Percentiles rank a stretch among this genome's conserved stretches.
Conservation (phyloP, 2,113 vertebrate species). For the Sinocyclocheilus rhinocerous region DNA sequence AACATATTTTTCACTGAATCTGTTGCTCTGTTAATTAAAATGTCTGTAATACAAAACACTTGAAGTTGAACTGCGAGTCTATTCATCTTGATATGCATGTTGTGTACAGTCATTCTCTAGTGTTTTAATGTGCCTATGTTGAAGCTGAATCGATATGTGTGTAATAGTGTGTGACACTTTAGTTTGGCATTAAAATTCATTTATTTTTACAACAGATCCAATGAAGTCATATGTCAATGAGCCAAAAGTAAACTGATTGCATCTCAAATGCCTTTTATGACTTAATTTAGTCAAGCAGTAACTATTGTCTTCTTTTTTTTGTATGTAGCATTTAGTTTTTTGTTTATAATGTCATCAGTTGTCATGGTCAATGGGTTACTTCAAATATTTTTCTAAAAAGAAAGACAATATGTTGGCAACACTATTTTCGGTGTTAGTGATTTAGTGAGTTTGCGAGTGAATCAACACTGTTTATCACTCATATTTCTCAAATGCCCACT, state of each 20-base stretch:
- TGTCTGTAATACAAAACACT: slow-evolving; percentile 5
- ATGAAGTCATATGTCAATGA: slow-evolving; percentile 11
- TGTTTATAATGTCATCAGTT: background rate
- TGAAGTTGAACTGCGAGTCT: background rate
- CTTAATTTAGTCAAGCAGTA: background rate
- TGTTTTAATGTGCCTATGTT: slow-evolving; percentile 10
- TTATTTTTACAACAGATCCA: background rate
- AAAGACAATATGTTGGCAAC: background rate
- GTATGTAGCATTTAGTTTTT: background rate
- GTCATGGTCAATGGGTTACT: background rate
- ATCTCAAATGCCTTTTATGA: background rate
- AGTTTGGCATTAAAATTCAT: background rate
- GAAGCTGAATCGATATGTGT: background rate
- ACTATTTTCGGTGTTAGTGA: background rate
- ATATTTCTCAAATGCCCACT: too few relatives aligned
- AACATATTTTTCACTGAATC: background rate
- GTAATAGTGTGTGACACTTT: background rate
- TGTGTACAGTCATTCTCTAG: background rate
- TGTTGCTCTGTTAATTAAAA: slow-evolving; percentile 11
- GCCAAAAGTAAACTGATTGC: background rate
- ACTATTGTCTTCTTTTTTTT: background rate
- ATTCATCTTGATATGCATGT: background rate
- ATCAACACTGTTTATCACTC: background rate
- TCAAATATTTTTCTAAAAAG: background rate
- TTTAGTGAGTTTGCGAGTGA: background rate